These are phyloP conservation scores for Petrocephalus sullivani DNA, from an alignment of 2,797 vertebrate genomes.

Conservation along the genomic window DNA sequence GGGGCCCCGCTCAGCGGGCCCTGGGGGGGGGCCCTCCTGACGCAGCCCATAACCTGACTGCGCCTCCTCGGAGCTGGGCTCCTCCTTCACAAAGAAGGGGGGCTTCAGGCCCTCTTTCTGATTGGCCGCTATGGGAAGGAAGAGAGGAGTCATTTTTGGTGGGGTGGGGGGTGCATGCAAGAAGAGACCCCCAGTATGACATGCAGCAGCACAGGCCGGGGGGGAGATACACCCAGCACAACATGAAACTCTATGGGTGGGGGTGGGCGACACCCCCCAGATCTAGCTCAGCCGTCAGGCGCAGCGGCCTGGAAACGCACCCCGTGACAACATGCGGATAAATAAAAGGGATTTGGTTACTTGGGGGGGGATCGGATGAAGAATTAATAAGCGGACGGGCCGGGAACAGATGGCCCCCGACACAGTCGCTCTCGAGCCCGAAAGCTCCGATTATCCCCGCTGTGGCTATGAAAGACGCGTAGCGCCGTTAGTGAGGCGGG, in stretches of 20 bases:
- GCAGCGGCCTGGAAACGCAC: conserved; percentile 33
- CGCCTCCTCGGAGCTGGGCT: conserved; percentile 79
- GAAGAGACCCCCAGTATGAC: not conserved
- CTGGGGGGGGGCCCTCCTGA: conserved; percentile 61
- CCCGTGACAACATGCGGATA: conserved; percentile 54
- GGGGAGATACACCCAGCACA: not conserved
- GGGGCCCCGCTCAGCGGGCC: conserved; percentile 55
- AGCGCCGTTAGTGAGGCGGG: not conserved
- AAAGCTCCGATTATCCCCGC: conserved; percentile 18
- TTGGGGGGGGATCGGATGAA: conserved; percentile 64
- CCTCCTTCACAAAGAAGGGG: conserved; percentile 89
- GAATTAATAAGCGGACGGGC: conserved; percentile 74
- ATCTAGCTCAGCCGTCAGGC: not conserved
- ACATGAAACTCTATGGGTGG: not conserved
- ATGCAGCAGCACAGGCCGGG: not conserved
- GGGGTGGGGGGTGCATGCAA: too few relatives aligned
- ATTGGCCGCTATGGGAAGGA: conserved; percentile 77
- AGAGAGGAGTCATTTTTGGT: not conserved
- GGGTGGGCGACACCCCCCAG: not conserved
- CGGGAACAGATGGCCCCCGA: conserved; percentile 55
- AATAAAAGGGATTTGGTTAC: conserved; percentile 65
- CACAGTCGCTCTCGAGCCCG: not conserved
- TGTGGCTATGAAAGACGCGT: not conserved
- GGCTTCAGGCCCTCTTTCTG: conserved; percentile 91
- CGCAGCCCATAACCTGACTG: conserved; percentile 69